phyloP scores from a whole-genome alignment of 2,888 invertebrate genomes.

The Leptothorax acervorum region DNA sequence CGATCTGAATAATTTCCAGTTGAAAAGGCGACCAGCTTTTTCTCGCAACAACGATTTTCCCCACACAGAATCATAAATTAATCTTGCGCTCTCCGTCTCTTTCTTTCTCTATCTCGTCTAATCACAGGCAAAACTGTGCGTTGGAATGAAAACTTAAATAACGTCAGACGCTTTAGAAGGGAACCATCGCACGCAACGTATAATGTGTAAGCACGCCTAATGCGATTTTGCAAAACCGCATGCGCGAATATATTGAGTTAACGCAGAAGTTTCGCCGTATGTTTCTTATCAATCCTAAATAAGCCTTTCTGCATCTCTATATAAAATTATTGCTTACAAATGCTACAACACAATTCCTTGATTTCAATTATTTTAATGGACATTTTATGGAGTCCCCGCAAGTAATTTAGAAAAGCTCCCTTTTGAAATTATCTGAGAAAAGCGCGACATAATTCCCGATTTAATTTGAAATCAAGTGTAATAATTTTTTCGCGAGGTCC shows the following conservation, averaged over 20 bases:
- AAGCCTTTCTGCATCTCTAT: not conserved
- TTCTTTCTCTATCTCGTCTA: not conserved
- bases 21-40: slow-evolving; percentile 23
- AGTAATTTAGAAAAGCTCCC: not conserved
- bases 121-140: slow-evolving; percentile 67
- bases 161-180: slow-evolving; percentile 68
- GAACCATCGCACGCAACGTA: slow-evolving; percentile 58
- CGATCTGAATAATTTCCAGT: not conserved
- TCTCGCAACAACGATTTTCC: slow-evolving; percentile 13
- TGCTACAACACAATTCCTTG: not conserved
- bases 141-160: slow-evolving; percentile 70
- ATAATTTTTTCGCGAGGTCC: slow-evolving; percentile 1
- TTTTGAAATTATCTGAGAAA: not conserved
- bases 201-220: slow-evolving; percentile 6
- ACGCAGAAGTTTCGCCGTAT: slow-evolving; percentile 9
- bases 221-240: slow-evolving; percentile 26
- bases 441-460: not conserved
- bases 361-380: not conserved
- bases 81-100: not conserved
- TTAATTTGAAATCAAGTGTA: slow-evolving; percentile 27
- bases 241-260: slow-evolving; percentile 44
- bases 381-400: slow-evolving; percentile 10
- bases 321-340: slow-evolving; percentile 16
- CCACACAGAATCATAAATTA: slow-evolving; percentile 31
- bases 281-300: slow-evolving; percentile 3